Evolutionary conservation across 1,140 invertebrate species (phyloP).

Genomic region (Drosophila pachea): DNA sequence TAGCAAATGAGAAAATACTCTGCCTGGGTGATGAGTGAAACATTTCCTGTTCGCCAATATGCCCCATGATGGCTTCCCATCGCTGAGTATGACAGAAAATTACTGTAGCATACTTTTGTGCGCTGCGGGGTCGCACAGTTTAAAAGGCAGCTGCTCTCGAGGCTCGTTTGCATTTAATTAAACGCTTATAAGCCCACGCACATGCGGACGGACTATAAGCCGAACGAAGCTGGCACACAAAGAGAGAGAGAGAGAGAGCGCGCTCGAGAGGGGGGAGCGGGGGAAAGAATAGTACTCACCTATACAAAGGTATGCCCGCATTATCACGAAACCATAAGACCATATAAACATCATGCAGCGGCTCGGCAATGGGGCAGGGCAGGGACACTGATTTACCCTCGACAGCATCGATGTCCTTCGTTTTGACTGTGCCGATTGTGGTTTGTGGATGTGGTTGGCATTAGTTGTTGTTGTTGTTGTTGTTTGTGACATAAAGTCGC

Average conservation of each 20-base stretch:
- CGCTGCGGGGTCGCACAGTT: slow-evolving; percentile 44
- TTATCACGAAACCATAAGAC: slow-evolving; percentile 94
- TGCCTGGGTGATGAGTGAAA: no score
- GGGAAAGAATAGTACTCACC: slow-evolving; percentile 81
- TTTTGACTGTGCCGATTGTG: slow-evolving; percentile 74
- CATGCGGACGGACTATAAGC: slow-evolving; percentile 48
- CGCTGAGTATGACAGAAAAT: slow-evolving; percentile 32
- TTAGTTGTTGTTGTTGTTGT: slow-evolving; percentile 26
- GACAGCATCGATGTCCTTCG: slow-evolving; percentile 88
- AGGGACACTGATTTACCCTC: slow-evolving; percentile 90
- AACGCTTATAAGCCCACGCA: slow-evolving; percentile 56
- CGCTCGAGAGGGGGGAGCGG: no score
- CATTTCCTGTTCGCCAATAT: slow-evolving; percentile 6
- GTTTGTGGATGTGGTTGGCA: slow-evolving; percentile 35
- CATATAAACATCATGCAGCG: slow-evolving; percentile 90
- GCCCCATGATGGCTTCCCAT: no score
- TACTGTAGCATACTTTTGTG: slow-evolving; percentile 42
- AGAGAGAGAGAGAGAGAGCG: slow-evolving; percentile 6
- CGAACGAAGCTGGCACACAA: slow-evolving; percentile 31
- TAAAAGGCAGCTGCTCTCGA: slow-evolving; percentile 64
- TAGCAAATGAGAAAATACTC: no score
- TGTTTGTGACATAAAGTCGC: slow-evolving; percentile 14
- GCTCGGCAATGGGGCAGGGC: slow-evolving; percentile 90
- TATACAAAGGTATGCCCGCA: slow-evolving; percentile 91
- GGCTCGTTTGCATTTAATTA: slow-evolving; percentile 75